Percentiles rank a stretch among this genome's conserved stretches.
Evolutionary conservation across 2,888 invertebrate genomes (phyloP).

Genomic region (Erannis defoliaria): DNA sequence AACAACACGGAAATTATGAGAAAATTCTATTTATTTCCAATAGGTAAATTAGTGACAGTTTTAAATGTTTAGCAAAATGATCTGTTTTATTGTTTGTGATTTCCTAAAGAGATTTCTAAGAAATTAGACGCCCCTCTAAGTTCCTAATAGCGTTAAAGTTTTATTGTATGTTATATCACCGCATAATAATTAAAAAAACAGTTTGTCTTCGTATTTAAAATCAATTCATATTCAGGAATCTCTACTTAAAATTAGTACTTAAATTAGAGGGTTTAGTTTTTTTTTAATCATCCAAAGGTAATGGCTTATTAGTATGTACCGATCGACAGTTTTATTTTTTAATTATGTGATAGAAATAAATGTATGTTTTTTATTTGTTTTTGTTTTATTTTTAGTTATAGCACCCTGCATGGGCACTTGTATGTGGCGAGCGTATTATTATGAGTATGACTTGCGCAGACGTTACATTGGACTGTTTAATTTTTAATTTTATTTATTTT

Average conservation of each 20-base stretch:
- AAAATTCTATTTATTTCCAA: constrained; percentile 64
- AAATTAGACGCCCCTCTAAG: constrained; percentile 67
- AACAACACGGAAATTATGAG: constrained; percentile 71
- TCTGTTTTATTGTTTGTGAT: constrained; percentile 65
- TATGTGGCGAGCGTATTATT: constrained; percentile 18
- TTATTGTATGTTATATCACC: constrained; percentile 21
- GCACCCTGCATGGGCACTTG: constrained; percentile 65
- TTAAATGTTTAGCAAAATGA: constrained; percentile 43
- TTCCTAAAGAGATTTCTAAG: constrained; percentile 65
- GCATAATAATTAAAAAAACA: constrained; percentile 39
- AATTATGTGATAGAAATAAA: constrained; percentile 80
- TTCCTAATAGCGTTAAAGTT: constrained; percentile 64
- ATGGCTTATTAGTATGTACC: constrained; percentile 63
- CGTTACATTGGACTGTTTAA: neutral
- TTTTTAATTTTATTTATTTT: neutral
- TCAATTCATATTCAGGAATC: constrained; percentile 63
- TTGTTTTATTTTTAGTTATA: constrained; percentile 78
- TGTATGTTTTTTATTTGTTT: constrained; percentile 75
- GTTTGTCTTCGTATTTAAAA: constrained; percentile 41
- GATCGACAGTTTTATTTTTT: constrained; percentile 54
- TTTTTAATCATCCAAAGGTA: constrained; percentile 67
- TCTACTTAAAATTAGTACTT: constrained; percentile 84
- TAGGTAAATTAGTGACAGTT: constrained; percentile 49
- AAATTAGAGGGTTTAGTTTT: constrained; percentile 69
- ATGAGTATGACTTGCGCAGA: constrained; percentile 18